Percentiles rank a stretch among this genome's conserved stretches.
These are phyloP conservation scores for Siniperca chuatsi DNA, from an alignment of 2,113 vertebrate species.

Conservation along the genomic window DNA sequence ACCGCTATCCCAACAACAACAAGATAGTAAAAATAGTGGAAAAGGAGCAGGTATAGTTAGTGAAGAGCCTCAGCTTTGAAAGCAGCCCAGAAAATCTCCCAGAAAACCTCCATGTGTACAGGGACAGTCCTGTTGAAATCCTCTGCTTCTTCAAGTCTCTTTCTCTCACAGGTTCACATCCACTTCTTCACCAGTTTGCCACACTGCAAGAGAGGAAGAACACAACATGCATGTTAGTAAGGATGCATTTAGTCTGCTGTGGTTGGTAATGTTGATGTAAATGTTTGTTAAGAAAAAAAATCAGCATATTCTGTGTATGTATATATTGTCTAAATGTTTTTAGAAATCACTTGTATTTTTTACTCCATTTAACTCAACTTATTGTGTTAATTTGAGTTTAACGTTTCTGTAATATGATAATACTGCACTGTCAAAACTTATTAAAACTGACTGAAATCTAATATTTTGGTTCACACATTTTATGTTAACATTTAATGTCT, in stretches of 20 bases:
- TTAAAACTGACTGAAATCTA: background rate
- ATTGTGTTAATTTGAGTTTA: background rate
- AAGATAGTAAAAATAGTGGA: background rate
- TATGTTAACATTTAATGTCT: background rate
- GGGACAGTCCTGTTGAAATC: conserved; percentile 17
- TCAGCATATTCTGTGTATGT: background rate
- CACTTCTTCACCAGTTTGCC: conserved; percentile 7
- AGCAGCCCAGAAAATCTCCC: conserved; percentile 25
- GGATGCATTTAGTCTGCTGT: background rate
- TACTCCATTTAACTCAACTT: background rate
- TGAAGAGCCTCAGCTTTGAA: conserved; percentile 50
- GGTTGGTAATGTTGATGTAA: background rate
- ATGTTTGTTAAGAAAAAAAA: background rate
- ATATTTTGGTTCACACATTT: background rate
- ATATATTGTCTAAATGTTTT: too few relatives aligned
- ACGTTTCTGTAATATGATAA: background rate
- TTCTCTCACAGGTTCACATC: background rate
- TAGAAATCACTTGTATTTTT: background rate
- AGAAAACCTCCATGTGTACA: conserved; percentile 41
- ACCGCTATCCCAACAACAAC: background rate
- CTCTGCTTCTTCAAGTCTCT: background rate
- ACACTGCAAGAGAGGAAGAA: conserved; percentile 70
- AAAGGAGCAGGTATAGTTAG: background rate
- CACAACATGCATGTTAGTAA: background rate
- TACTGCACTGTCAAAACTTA: background rate